These are phyloP conservation scores for Erythrolamprus reginae DNA, from an alignment of 2,113 vertebrate genomes.

Conservation along the genomic window DNA sequence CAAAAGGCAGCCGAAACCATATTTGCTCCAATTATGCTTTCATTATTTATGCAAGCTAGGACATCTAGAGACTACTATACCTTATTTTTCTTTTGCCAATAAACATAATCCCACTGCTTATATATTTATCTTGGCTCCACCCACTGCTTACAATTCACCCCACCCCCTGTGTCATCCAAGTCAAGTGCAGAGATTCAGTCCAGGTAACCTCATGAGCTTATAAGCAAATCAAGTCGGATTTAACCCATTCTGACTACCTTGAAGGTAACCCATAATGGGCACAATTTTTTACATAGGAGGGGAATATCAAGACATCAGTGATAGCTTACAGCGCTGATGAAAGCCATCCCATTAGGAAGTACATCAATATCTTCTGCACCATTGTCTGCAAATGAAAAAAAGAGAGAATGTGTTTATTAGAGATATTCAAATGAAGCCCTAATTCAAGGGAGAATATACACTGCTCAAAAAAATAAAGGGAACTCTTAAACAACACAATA, in stretches of 20 bases:
- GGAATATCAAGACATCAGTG: not conserved
- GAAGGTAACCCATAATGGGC: not conserved
- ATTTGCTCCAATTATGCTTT: not conserved
- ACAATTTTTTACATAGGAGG: fast-evolving
- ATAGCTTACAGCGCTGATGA: slow-evolving; percentile 74
- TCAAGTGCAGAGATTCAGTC: not conserved
- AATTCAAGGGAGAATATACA: not conserved
- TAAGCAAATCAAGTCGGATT: not conserved
- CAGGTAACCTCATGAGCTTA: not conserved
- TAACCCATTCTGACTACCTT: not conserved
- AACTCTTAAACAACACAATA: no score
- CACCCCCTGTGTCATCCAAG: not conserved
- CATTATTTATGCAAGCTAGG: not conserved
- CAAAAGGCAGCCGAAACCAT: not conserved
- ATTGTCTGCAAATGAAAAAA: slow-evolving; percentile 59
- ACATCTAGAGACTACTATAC: not conserved
- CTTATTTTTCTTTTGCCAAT: not conserved
- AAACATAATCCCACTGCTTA: not conserved
- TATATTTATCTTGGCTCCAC: not conserved
- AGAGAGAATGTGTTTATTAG: not conserved
- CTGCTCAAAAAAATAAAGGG: no score
- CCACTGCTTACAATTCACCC: not conserved
- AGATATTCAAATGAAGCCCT: not conserved
- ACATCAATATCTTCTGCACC: slow-evolving; percentile 79
- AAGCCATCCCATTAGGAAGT: slow-evolving; percentile 74